Base-by-base conservation (phyloP, 2,888 invertebrate species). In the Conus canariensis region DNA sequence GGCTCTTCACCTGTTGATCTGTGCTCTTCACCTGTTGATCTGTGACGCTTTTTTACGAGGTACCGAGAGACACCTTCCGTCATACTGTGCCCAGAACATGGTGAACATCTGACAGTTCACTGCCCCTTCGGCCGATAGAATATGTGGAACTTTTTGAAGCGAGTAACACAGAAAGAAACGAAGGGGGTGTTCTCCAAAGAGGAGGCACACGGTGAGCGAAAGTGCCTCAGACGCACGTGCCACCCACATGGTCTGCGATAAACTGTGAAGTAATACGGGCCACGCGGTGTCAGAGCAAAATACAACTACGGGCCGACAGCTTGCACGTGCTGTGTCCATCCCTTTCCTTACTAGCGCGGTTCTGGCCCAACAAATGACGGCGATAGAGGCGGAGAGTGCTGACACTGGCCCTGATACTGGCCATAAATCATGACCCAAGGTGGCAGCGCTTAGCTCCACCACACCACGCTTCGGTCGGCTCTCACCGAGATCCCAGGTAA, bases 231-330 rank as follows among this genome's bases (percentile, higher is more conserved):
- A 83, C 67, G 67, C 86, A 45, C 86, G 67, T 67, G 86, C 86
- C 86, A 86, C 86, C 86, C 86, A 86, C 67, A 45, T 45, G 67
- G 86, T 16, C 25, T 67, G 64, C 45, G 86, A 86, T 86, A 64
- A 67, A 86, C 86, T 86, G 86, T 86, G 86, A 67, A 86, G 86
- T 30, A 60, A 30, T 30, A 19, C 19, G 60, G 64, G 64, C 86
- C 8, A 56, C 8, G 22, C 30, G 86, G 64, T 19, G 86, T 86
- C 45, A 12, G 86, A 1, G 45, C 67, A 86, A 86, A 64, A 86
- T 60, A 85, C 59, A 83, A 83, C 25, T 45, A 86, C 60, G 1
- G 30, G 45, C 86, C 64, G 86, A 67, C 86, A 86, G 86, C 19
- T 30, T 86, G 60, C 86, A 86, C 67, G 86, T 86, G 86, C 60